phyloP scores from a whole-genome alignment of 2,888 invertebrate genomes.

The Lasioglossum calceatum region DNA sequence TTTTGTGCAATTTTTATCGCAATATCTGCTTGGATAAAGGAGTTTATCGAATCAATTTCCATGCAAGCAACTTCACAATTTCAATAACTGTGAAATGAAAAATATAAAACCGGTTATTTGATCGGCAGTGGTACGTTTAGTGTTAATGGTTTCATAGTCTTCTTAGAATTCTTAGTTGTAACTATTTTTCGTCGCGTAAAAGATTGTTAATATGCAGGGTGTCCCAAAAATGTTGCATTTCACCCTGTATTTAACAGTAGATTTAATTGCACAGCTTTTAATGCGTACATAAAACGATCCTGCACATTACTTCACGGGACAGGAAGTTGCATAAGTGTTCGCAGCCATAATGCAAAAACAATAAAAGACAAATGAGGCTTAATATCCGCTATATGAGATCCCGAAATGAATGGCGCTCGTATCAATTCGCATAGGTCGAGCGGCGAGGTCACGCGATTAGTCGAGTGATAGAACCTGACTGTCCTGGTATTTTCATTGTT shows the following conservation, averaged over 20 bases:
- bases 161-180: too few relatives aligned
- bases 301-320: not conserved
- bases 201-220: too few relatives aligned
- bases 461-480: slow-evolving; percentile 50
- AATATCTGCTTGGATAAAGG: too few relatives aligned
- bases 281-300: not conserved
- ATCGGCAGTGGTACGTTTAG: too few relatives aligned
- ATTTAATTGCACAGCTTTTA: not conserved
- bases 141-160: not conserved
- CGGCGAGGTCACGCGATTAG: slow-evolving; percentile 59
- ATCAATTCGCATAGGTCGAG: slow-evolving; percentile 45
- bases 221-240: too few relatives aligned
- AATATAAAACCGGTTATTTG: too few relatives aligned
- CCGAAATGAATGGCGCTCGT: slow-evolving; percentile 30
- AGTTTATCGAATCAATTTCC: too few relatives aligned
- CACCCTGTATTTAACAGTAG: too few relatives aligned
- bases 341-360: not conserved
- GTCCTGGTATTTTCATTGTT: slow-evolving; percentile 58
- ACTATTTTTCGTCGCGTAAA: too few relatives aligned
- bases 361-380: not conserved
- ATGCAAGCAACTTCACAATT: too few relatives aligned
- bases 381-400: slow-evolving; percentile 8
- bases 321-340: not conserved
- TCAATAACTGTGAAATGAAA: too few relatives aligned
- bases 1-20: too few relatives aligned